A percentile compares a stretch with the other conserved stretches of the same genome.
phyloP scores from a whole-genome alignment of 1,140 invertebrate genomes.

The Dendrolimus kikuchii region DNA sequence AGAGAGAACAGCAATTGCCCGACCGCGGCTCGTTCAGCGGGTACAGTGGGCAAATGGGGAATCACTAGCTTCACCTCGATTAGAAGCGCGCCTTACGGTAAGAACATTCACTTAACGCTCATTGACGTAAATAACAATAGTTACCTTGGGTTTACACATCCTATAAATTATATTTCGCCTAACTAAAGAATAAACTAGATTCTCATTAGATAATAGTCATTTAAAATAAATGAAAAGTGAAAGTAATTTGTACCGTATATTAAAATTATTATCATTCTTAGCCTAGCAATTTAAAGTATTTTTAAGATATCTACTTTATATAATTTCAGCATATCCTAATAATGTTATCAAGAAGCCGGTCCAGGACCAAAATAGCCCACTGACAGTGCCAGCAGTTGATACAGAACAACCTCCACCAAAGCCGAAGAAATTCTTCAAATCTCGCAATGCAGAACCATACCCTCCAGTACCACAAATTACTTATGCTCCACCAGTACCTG shows the following conservation, averaged over 20 bases:
- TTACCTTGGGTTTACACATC: conserved; percentile 23
- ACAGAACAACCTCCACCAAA: conserved; percentile 74
- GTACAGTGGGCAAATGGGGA: conserved; percentile 93
- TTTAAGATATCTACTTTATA: conserved; percentile 8
- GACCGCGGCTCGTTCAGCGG: conserved; percentile 88
- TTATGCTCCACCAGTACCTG: conserved; percentile 63
- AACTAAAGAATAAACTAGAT: conserved; percentile 1
- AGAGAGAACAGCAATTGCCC: conserved; percentile 91
- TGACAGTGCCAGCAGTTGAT: conserved; percentile 71
- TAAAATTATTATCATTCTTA: conserved; percentile 4
- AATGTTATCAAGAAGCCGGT: conserved; percentile 69
- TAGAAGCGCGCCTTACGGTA: conserved; percentile 84
- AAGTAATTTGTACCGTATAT: conserved; percentile 8
- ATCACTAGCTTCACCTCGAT: conserved; percentile 94
- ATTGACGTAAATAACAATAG: conserved; percentile 9
- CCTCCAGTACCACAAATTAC: conserved; percentile 71
- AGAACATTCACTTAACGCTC: conserved; percentile 24
- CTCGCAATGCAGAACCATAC: conserved; percentile 79
- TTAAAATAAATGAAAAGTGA: conserved; percentile 19
- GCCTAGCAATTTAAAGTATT: conserved; percentile 1
- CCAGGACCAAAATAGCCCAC: conserved; percentile 74
- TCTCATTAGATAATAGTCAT: conserved; percentile 6
- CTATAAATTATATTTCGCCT: conserved; percentile 1
- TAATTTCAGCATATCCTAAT: conserved; percentile 61
- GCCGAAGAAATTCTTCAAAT: conserved; percentile 94